Evolutionary conservation across 2,797 vertebrate genomes (phyloP).

Genomic region (Myotis pilosus): DNA sequence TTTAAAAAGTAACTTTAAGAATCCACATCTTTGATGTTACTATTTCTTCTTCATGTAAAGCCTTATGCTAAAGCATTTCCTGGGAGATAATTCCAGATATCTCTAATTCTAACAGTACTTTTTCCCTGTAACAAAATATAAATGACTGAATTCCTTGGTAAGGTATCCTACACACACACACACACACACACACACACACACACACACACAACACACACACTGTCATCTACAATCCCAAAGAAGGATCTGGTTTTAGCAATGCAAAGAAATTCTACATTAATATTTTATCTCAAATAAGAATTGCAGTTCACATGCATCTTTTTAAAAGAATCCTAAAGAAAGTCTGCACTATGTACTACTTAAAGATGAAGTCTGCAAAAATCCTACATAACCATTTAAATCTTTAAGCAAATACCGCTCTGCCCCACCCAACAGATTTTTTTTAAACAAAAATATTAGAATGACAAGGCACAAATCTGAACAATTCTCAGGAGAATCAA

Average conservation of each 20-base stretch:
- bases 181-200: neutral
- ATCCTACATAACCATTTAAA: constrained; percentile 65
- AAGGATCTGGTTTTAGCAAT: constrained; percentile 46
- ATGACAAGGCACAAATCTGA: constrained; percentile 68
- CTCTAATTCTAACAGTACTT: constrained; percentile 10
- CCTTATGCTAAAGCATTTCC: constrained; percentile 48
- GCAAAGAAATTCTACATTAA: constrained; percentile 55
- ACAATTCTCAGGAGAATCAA: constrained; percentile 65
- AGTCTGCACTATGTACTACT: constrained; percentile 69
- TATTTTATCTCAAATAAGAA: constrained; percentile 58
- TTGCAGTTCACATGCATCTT: constrained; percentile 15
- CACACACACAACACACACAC: neutral
- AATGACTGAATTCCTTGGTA: constrained; percentile 46
- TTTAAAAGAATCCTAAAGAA: constrained; percentile 49
- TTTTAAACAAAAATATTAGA: constrained; percentile 25
- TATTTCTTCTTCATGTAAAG: constrained; percentile 54
- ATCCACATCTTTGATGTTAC: neutral
- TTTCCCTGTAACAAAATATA: constrained; percentile 45
- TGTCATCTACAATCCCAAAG: constrained; percentile 38
- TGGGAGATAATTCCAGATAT: constrained; percentile 48
- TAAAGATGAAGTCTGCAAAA: constrained; percentile 72
- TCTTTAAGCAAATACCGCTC: constrained; percentile 68
- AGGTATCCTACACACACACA: neutral
- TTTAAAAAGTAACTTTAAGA: constrained; percentile 56
- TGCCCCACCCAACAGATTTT: constrained; percentile 82